phyloP scores from a whole-genome alignment of 2,888 invertebrate species.

The Nemotelus nigrinus region DNA sequence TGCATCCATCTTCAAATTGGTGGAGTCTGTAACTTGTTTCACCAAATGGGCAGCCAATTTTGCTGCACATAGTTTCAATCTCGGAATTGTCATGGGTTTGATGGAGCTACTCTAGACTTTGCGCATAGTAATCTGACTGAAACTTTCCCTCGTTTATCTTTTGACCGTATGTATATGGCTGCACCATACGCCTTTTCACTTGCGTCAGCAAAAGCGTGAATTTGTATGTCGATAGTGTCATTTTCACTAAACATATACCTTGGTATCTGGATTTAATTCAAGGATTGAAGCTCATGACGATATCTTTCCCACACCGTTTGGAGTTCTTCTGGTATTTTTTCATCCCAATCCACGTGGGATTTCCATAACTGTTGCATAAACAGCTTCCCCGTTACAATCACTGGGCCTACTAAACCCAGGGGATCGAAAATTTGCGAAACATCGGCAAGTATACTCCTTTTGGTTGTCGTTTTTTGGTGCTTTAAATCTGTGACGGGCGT shows the following conservation, averaged over 20 bases:
- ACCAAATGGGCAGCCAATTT: slow-evolving; percentile 20
- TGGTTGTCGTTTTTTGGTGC: slow-evolving; percentile 1
- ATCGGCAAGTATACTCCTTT: slow-evolving; percentile 27
- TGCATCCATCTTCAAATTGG: not conserved
- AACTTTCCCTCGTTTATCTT: not conserved
- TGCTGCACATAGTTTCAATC: slow-evolving; percentile 52
- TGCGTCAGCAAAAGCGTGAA: slow-evolving; percentile 35
- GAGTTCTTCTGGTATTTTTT: slow-evolving; percentile 6
- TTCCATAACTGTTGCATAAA: slow-evolving; percentile 6
- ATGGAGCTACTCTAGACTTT: slow-evolving; percentile 46
- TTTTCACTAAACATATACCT: slow-evolving; percentile 10
- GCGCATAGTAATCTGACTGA: slow-evolving; percentile 23
- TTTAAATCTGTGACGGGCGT: not conserved
- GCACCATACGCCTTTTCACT: slow-evolving; percentile 15
- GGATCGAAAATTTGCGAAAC: slow-evolving; percentile 31
- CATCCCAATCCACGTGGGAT: not conserved
- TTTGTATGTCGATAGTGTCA: not conserved
- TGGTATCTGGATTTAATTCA: slow-evolving; percentile 13
- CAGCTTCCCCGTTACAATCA: slow-evolving; percentile 19
- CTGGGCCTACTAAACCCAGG: slow-evolving; percentile 19
- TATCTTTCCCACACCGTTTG: not conserved
- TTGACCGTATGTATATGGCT: slow-evolving; percentile 17
- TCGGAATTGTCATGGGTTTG: slow-evolving; percentile 52
- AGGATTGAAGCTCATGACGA: not conserved
- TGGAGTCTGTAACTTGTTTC: not conserved